phyloP scores from a whole-genome alignment of 35 echinoderm and acorn worm genomes.

The Apostichopus japonicus region DNA sequence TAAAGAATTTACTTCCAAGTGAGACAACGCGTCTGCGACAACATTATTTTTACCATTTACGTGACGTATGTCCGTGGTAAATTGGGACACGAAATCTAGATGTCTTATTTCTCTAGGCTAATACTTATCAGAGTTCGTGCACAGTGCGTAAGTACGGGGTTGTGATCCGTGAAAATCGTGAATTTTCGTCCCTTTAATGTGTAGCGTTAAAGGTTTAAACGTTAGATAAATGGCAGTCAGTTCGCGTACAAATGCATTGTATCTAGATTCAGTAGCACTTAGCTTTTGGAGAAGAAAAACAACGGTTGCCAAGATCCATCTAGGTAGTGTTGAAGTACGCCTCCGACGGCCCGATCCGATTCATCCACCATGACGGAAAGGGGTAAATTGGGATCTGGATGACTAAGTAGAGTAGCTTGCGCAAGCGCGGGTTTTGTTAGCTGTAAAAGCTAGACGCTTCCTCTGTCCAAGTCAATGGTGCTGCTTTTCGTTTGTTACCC shows the following conservation, averaged over 20 bases:
- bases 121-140: too few species aligned
- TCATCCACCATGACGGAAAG: slow-evolving; percentile 19
- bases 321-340: slow-evolving; percentile 42
- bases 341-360: slow-evolving; percentile 40
- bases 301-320: slow-evolving; percentile 34
- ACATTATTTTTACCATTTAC: background rate
- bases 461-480: too few species aligned
- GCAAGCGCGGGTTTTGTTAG: background rate
- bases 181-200: too few species aligned
- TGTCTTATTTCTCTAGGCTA: too few species aligned
- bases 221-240: slow-evolving; percentile 32
- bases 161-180: too few species aligned
- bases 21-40: background rate
- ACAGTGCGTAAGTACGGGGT: too few species aligned
- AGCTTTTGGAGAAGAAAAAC: slow-evolving; percentile 51
- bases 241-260: slow-evolving; percentile 40
- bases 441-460: slow-evolving; percentile 5
- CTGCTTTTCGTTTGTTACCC: slow-evolving; percentile 4
- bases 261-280: background rate
- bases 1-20: background rate
- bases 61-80: too few species aligned
- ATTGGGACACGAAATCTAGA: too few species aligned
- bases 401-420: background rate
- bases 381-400: background rate
- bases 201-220: background rate